These are phyloP conservation scores for Lacerta bilineata DNA, from an alignment of 2,797 vertebrate genomes.

Conservation along the genomic window DNA sequence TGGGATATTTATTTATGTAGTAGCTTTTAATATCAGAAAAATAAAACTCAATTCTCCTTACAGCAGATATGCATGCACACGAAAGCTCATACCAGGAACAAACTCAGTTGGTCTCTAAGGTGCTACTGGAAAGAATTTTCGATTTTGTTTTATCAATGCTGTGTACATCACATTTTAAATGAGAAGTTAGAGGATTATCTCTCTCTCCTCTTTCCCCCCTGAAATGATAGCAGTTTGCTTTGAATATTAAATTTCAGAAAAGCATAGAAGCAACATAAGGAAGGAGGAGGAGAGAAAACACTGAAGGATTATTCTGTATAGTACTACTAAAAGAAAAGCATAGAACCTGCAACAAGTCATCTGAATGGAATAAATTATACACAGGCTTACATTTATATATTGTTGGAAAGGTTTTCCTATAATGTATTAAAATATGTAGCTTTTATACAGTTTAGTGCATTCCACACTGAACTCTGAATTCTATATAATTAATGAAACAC, in stretches of 20 bases:
- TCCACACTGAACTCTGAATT: slow-evolving; percentile 47
- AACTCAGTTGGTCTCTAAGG: no score
- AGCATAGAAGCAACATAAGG: not conserved
- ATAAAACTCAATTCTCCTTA: slow-evolving; percentile 99
- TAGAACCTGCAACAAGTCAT: not conserved
- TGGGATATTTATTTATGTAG: slow-evolving; percentile 35
- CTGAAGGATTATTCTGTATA: not conserved
- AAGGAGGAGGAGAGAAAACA: not conserved
- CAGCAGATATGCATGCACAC: slow-evolving; percentile 99
- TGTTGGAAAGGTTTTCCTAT: not conserved
- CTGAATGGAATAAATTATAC: not conserved
- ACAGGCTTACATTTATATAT: slow-evolving; percentile 14
- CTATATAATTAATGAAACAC: slow-evolving; percentile 56
- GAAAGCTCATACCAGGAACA: no score
- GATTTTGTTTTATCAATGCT: slow-evolving; percentile 99
- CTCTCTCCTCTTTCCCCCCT: no score
- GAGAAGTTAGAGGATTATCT: not conserved
- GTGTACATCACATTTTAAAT: slow-evolving; percentile 97
- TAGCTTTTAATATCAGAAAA: slow-evolving; percentile 99
- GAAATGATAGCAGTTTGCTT: not conserved
- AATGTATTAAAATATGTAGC: slow-evolving; percentile 36
- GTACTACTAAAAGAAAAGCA: not conserved
- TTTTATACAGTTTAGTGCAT: slow-evolving; percentile 43
- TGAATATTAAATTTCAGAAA: not conserved
- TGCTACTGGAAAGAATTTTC: no score